Evolutionary conservation across 2,113 vertebrate genomes (phyloP).

Genomic region (Ursus arctos): DNA sequence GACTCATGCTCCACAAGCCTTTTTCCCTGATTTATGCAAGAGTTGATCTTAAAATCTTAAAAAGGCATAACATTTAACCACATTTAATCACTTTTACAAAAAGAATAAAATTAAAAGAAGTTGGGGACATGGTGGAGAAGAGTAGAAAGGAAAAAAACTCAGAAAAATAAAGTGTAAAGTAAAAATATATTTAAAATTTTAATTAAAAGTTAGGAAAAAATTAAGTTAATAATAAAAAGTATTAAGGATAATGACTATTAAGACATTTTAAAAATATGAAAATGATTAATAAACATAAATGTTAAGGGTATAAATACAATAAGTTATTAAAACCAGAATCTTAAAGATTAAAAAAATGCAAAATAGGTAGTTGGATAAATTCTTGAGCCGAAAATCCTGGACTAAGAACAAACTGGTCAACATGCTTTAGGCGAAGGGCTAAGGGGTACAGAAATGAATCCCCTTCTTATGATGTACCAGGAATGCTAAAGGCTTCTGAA

Average conservation of each 20-base stretch:
- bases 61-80: neutral
- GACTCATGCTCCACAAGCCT: neutral
- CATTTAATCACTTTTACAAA: slow-evolving; percentile 4
- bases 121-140: neutral
- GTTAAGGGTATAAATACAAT: neutral
- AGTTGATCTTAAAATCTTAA: neutral
- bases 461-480: neutral
- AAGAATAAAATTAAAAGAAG: neutral
- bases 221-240: neutral
- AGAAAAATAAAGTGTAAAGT: neutral
- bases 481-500: neutral
- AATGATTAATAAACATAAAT: neutral
- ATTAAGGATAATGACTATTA: neutral
- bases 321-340: neutral
- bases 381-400: neutral
- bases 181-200: slow-evolving; percentile 20
- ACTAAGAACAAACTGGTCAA: neutral
- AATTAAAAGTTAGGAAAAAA: neutral
- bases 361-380: neutral
- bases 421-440: neutral
- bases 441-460: neutral
- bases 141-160: neutral
- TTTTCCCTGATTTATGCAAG: neutral
- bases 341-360: neutral
- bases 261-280: neutral